A percentile compares a stretch with the other conserved stretches of the same genome.
Conservation (phyloP, 1,140 invertebrate genomes). For the Conus betulinus region DNA sequence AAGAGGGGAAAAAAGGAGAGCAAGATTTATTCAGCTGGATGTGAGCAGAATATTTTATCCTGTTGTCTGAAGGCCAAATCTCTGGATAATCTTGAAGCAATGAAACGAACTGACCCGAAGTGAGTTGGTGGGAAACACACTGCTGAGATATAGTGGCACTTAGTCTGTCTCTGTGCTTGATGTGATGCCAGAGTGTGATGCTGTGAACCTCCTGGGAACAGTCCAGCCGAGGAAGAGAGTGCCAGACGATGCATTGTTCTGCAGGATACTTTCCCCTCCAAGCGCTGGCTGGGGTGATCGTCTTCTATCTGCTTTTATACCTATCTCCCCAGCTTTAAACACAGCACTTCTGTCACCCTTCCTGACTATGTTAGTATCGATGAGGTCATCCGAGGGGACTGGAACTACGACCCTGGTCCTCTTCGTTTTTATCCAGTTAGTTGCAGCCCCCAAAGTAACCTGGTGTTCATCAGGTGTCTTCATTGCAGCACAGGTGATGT, state of each 20-base stretch:
- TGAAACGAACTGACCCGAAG: too few relatives aligned
- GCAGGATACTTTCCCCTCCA: neutral
- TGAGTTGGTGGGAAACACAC: too few relatives aligned
- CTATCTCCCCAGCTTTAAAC: neutral
- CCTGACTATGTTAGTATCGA: neutral
- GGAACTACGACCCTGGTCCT: slow-evolving; percentile 1
- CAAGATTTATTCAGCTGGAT: too few relatives aligned
- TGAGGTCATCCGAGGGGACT: neutral
- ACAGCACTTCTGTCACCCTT: neutral
- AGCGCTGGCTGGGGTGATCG: neutral
- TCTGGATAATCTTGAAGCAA: too few relatives aligned
- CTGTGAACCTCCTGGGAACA: too few relatives aligned
- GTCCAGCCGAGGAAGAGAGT: neutral
- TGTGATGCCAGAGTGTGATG: too few relatives aligned
- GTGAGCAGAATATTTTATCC: too few relatives aligned
- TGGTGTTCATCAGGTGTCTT: slow-evolving; percentile 64
- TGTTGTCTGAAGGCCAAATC: too few relatives aligned
- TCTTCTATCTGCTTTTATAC: neutral
- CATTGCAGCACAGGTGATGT: slow-evolving; percentile 63
- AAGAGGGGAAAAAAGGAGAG: too few relatives aligned
- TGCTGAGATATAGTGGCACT: too few relatives aligned
- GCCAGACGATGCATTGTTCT: neutral
- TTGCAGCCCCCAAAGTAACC: slow-evolving; percentile 37
- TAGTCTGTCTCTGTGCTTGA: too few relatives aligned
- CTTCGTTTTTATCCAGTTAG: neutral